Evolutionary conservation across 2,113 vertebrate genomes (phyloP), one percentile per base, ranked within the genome.

Genomic region (Vulpes lagopus): DNA sequence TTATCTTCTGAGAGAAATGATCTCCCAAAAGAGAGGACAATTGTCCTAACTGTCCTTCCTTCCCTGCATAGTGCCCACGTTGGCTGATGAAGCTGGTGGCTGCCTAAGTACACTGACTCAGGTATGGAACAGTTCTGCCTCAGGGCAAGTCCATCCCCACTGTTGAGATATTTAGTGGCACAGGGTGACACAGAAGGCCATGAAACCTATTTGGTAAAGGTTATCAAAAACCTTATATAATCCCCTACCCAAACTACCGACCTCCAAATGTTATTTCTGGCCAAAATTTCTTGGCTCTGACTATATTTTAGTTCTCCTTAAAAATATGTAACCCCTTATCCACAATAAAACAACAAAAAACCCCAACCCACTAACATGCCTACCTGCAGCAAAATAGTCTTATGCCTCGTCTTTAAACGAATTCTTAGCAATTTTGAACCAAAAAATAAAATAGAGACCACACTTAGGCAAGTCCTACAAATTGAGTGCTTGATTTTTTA

Each of bases 401-500:
- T 17, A n/a, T 1, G 35, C 6, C 25, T 85, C 22, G 82, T 62
- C 43, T 22, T 89, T 79, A 93, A 85, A 91, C 27, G 5, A 94
- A 73, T 97, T 89, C 22, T 53, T 86, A 82, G 49, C 53, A 85
- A 76, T 67, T 62, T 9, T 30, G 43, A 95, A 86, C 11, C 15
- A 92, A 82, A 91, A 3, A 53, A 55, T 62, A 89, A 57, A 85
- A 43, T 7, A 87, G 5, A 89, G 51, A 60, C n/a, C 55, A 78
- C 6, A 23, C 78, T 93, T 35, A 91, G 23, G 14, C 22, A 88
- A 84, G 23, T 30, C 19, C 20, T 91, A 82, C 23, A 79, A 57
- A 93, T 8, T 60, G 53, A 83, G 11, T 65, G 43, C 89, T 93
- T 95, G 87, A 81, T 25, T 85, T 92, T 84, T 95, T 82, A 94